Evolutionary conservation across 2,797 vertebrate genomes (phyloP), one percentile per base, ranked within the genome.

Genomic region (Staurois parvus): DNA sequence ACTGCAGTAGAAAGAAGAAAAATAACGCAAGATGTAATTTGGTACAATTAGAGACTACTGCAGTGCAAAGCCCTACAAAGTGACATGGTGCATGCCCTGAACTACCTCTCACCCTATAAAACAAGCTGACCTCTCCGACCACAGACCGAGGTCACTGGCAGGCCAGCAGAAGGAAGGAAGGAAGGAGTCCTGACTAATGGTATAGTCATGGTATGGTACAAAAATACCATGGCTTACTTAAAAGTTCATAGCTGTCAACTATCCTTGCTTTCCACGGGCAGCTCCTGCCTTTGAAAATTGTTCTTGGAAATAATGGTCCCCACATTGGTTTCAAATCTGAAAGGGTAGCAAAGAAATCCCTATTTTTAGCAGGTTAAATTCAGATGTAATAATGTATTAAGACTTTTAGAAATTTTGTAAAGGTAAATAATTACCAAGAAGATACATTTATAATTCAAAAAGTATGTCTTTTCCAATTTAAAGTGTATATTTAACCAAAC

Each of bases 101-200:
- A 87, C 85, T 83, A 79, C 32, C 68, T 74, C 69, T 87, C 76
- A 87, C 85, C 80, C 85, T 83, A 67, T 42, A 75, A 73, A 83
- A 74, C 32, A 69, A 78, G 80, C 28, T 83, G 80, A 83, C 85
- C 76, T 76, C 68, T 56, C 32, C 75, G 42, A 83, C 48, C 29
- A 69, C 48, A 83, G 68, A 87, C 80, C 74, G 85, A 69, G 85
- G 81, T 87, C 85, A 87, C 69, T 45, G 42, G 85, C 45, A 69
- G 85, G 85, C 69, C 81, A 87, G n/a, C 56, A 75, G 40, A 70
- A 74, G 0, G 37, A 37, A 37, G 0, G 37, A 37, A 37, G 17
- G 24, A 82, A 72, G 29, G 62, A 45, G 37, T 66, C 34, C 66
- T 26, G 28, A 76, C 32, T 72, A 77, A 59, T 76, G 73, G 62